Evolutionary conservation across 2,797 vertebrate species (phyloP).

Genomic region (Mico argentatus): DNA sequence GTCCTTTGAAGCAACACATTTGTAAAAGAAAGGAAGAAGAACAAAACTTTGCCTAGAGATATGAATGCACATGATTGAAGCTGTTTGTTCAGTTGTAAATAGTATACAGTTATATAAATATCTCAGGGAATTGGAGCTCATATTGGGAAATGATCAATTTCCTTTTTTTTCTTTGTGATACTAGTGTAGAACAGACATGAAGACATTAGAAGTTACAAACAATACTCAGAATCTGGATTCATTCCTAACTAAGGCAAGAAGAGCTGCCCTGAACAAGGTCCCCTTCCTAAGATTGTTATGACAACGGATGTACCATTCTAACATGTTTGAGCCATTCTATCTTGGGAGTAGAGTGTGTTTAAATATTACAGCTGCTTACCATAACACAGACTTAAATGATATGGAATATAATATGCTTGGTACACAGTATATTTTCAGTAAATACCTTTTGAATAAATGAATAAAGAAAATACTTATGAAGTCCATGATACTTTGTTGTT

Average conservation of each 20-base stretch:
- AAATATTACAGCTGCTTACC: not conserved
- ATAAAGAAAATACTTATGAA: conserved; percentile 22
- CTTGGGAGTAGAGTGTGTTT: not conserved
- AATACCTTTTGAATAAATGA: not conserved
- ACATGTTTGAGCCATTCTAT: not conserved
- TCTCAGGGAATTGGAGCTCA: not conserved
- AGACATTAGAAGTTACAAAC: not conserved
- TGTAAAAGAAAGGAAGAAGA: conserved; percentile 23
- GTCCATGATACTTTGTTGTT: not conserved
- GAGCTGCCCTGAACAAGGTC: not conserved
- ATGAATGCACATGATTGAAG: conserved; percentile 51
- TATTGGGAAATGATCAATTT: not conserved
- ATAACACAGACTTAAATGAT: not conserved
- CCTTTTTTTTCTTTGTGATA: conserved; percentile 14
- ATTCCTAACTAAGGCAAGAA: not conserved
- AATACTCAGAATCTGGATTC: not conserved
- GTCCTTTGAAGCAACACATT: conserved; percentile 23
- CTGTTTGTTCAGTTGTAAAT: conserved; percentile 22
- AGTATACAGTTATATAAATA: conserved; percentile 37
- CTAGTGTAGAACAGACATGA: not conserved
- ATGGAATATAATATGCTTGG: not conserved
- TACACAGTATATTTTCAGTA: not conserved
- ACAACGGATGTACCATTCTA: not conserved
- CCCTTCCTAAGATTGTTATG: not conserved
- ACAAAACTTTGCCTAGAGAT: conserved; percentile 55